Conservation (phyloP, 2,888 invertebrate genomes). For the Autographa gamma region DNA sequence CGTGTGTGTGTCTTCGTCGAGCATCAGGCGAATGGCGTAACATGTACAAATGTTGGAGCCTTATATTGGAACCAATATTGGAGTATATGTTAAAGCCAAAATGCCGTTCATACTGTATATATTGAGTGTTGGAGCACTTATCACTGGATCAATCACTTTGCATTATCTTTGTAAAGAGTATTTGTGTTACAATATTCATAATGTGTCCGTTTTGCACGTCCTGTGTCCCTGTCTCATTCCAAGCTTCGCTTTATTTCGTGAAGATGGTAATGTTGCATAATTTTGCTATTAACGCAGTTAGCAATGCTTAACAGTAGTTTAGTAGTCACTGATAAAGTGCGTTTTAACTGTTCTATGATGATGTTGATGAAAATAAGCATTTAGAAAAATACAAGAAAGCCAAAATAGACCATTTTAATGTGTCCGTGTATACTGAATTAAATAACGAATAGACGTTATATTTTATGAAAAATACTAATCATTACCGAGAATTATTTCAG, state of each 20-base stretch:
- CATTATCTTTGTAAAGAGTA: slow-evolving; percentile 36
- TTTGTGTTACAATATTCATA: slow-evolving; percentile 60
- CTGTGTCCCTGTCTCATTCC: slow-evolving; percentile 53
- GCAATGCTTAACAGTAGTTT: slow-evolving; percentile 51
- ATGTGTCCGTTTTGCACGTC: slow-evolving; percentile 61
- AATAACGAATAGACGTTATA: too few species aligned
- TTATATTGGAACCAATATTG: slow-evolving; percentile 21
- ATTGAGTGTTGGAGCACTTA: slow-evolving; percentile 49
- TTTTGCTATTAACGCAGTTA: slow-evolving; percentile 53
- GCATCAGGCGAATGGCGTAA: slow-evolving; percentile 61
- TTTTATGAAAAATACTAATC: too few species aligned
- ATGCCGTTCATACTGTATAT: slow-evolving; percentile 34
- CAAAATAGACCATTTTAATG: too few species aligned
- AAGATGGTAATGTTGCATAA: slow-evolving; percentile 38
- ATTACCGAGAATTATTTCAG: too few species aligned
- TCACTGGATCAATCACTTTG: slow-evolving; percentile 36
- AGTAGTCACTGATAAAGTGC: slow-evolving; percentile 35
- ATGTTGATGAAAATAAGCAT: neutral
- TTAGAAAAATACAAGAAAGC: neutral
- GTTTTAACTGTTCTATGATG: slow-evolving; percentile 37
- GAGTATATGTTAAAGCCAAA: slow-evolving; percentile 45
- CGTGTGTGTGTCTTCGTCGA: slow-evolving; percentile 63
- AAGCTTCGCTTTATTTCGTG: slow-evolving; percentile 57
- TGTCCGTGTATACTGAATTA: too few species aligned
- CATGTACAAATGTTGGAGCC: slow-evolving; percentile 48